Percentiles rank a stretch among this genome's conserved stretches.
These are phyloP conservation scores for Hylomyscus alleni DNA, from an alignment of 2,797 vertebrate genomes.

Conservation along the genomic window DNA sequence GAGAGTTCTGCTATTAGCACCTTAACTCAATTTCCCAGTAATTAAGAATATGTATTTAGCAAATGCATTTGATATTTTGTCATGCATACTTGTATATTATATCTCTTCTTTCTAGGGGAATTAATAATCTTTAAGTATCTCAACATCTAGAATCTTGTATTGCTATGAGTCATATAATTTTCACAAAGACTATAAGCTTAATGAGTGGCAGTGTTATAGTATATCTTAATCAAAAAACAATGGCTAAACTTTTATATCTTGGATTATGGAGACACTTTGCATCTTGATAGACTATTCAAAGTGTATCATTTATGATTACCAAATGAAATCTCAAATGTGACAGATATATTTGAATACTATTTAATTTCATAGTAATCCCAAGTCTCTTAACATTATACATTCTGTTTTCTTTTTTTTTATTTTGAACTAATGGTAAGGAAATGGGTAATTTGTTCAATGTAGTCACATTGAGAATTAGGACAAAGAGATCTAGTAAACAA, in stretches of 20 bases:
- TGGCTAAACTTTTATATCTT: background rate
- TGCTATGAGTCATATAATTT: background rate
- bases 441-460: background rate
- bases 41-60: background rate
- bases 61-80: background rate
- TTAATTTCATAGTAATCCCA: background rate
- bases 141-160: background rate
- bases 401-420: background rate
- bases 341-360: background rate
- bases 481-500: background rate
- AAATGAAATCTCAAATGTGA: background rate
- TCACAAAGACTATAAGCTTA: background rate
- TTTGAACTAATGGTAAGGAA: background rate
- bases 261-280: background rate
- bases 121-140: background rate
- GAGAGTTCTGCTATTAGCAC: background rate
- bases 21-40: constrained; percentile 18
- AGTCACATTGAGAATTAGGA: background rate
- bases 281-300: background rate
- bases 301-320: background rate
- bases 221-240: background rate
- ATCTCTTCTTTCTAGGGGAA: constrained; percentile 4
- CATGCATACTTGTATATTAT: background rate
- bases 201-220: background rate
- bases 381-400: background rate